These are phyloP conservation scores for Nasonia longicornis DNA, from an alignment of 1,140 invertebrate species.

Conservation along the genomic window DNA sequence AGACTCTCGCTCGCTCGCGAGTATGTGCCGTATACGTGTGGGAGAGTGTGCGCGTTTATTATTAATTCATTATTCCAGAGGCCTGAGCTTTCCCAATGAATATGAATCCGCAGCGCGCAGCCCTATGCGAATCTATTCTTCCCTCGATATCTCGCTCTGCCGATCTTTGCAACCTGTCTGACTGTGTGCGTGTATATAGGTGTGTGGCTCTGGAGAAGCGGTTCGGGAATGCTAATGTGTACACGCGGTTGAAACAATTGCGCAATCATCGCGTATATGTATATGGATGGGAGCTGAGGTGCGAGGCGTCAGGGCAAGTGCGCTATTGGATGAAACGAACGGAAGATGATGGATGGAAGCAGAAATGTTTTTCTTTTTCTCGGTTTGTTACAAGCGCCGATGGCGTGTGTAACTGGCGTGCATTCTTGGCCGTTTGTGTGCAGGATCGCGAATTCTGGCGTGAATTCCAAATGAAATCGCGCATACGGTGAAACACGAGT, in stretches of 20 bases:
- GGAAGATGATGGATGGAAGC: not conserved
- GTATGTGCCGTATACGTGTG: not conserved
- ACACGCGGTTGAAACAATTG: conserved; percentile 16
- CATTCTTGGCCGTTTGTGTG: no score
- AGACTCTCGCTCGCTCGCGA: not conserved
- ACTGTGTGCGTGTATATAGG: not conserved
- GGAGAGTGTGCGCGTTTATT: conserved; percentile 19
- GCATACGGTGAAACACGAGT: no score
- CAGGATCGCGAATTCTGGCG: no score
- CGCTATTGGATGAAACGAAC: not conserved
- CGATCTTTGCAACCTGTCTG: conserved; percentile 7
- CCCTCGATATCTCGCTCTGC: not conserved
- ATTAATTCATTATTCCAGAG: conserved; percentile 44
- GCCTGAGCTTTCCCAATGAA: conserved; percentile 20
- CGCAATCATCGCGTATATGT: conserved; percentile 24
- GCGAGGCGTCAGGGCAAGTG: not conserved
- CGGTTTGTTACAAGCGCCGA: no score
- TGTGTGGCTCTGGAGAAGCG: not conserved
- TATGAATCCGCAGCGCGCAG: conserved; percentile 6
- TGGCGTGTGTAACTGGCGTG: no score
- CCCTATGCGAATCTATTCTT: not conserved
- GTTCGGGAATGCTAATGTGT: conserved; percentile 30
- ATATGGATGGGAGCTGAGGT: not conserved
- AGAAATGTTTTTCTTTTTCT: not conserved
- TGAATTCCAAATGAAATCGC: no score